These are phyloP conservation scores for Drosophila affinis DNA, from an alignment of 2,888 invertebrate genomes.

Conservation along the genomic window DNA sequence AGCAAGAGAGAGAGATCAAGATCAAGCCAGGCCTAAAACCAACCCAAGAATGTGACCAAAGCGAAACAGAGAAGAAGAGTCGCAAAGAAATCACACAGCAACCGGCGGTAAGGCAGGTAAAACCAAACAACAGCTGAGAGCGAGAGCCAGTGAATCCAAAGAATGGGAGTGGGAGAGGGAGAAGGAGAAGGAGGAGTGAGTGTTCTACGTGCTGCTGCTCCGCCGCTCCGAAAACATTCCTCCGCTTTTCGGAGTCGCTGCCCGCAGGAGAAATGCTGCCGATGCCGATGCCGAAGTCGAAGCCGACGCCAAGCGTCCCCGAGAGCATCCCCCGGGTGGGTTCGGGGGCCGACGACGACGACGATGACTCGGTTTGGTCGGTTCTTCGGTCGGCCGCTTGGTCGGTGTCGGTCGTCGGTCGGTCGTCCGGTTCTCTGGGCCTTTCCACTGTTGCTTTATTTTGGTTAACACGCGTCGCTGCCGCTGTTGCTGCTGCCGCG, in stretches of 20 bases:
- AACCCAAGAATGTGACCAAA: not conserved
- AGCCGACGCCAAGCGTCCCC: conserved; percentile 12
- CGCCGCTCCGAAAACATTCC: conserved; percentile 50
- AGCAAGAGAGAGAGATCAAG: conserved; percentile 1
- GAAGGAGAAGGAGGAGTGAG: conserved; percentile 10
- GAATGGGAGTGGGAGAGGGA: conserved; percentile 16
- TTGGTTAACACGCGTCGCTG: conserved; percentile 72
- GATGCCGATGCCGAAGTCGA: conserved; percentile 34
- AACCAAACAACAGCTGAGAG: conserved; percentile 58
- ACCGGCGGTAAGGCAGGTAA: conserved; percentile 33
- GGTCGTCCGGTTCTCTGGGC: conserved; percentile 70
- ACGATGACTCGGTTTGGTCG: conserved; percentile 37
- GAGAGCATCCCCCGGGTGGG: not conserved
- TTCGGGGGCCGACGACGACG: conserved; percentile 3
- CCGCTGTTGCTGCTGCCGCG: conserved; percentile 27
- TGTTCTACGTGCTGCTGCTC: conserved; percentile 45
- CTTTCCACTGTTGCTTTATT: conserved; percentile 74
- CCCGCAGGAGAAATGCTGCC: conserved; percentile 69
- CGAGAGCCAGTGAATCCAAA: conserved; percentile 4
- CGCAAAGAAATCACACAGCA: conserved; percentile 1
- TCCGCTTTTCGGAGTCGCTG: conserved; percentile 61
- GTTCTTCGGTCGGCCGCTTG: conserved; percentile 11
- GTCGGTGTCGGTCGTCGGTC: conserved; percentile 45
- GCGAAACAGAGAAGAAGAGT: conserved; percentile 4
- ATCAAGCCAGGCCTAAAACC: not conserved